These are phyloP conservation scores for Oxyruncus cristatus DNA, from an alignment of 2,113 vertebrate species.

Conservation along the genomic window DNA sequence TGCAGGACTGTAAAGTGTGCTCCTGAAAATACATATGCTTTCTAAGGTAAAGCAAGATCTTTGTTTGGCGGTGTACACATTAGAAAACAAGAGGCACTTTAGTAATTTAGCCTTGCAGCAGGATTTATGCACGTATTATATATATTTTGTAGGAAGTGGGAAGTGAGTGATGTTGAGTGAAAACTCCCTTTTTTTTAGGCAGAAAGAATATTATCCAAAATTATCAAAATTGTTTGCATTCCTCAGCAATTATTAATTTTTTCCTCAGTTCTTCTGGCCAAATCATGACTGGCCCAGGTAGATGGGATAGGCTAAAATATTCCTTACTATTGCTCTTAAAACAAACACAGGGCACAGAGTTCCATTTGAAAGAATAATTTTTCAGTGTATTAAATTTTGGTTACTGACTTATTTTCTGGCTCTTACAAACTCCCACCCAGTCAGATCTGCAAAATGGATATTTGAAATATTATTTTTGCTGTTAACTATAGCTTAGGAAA, in stretches of 20 bases:
- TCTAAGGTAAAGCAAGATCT: neutral
- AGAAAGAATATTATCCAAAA: neutral
- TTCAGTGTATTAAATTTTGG: neutral
- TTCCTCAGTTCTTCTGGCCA: neutral
- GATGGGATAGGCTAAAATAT: neutral
- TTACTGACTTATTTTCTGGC: neutral
- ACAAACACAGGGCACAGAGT: neutral
- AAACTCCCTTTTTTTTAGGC: neutral
- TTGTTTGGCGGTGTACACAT: neutral
- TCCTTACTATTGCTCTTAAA: neutral
- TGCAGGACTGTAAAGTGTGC: neutral
- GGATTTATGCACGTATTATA: neutral
- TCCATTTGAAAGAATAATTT: neutral
- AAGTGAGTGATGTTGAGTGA: neutral
- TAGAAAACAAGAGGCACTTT: neutral
- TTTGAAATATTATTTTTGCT: constrained; percentile 7
- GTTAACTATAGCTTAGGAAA: neutral
- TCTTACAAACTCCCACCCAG: neutral
- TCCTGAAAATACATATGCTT: neutral
- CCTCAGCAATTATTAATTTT: neutral
- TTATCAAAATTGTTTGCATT: neutral
- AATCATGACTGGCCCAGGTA: neutral
- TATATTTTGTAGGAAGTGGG: neutral
- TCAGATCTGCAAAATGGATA: neutral
- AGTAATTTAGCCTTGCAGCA: neutral